Base-by-base conservation (phyloP, 1,140 invertebrate genomes). In the Phthorimaea operculella region DNA sequence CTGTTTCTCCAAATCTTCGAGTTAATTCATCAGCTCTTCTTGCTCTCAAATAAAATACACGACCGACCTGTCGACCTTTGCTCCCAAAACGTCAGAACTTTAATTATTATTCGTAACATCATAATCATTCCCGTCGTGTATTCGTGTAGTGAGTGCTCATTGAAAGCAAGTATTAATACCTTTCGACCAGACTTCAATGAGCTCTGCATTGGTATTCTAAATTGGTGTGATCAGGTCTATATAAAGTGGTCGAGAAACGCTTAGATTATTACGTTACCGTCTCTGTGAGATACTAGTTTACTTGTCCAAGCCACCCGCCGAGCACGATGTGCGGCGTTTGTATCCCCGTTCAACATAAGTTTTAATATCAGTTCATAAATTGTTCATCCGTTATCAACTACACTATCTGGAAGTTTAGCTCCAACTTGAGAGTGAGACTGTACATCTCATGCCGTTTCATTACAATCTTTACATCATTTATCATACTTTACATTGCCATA, bases 401-500 rank as follows among this genome's bases (percentile, higher is more conserved):
- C 69, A 74, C 60, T 47, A 54, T 51, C 53, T 58, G 70, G 70
- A 61, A 62, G 50, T 45, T 61, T 34, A 59, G 28, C 48, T 55
- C 56, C 36, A 59, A 49, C 49, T 49, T 76, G 52, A 33, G 70
- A 64, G 62, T 59, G 69, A 62, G 63, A 59, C 64, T 76, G 70
- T 79, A 76, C 63, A 68, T 61, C 67, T 64, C 76, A 70, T 68
- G 73, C 74, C 70, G 76, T 80, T 78, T 74, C 80, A 83, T 82
- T 83, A 83, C 76, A 73, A 79, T 66, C 68, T 63, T 72, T 76
- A 77, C 70, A 79, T 81, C 78, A 67, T 84, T 83, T 79, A 83
- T 84, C 79, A 84, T 84, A 83, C 74, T 82, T 80, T 80, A 81
- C 76, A 81, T 74, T 77, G 76, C 76, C 62, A 80, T 83, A 84